Base-by-base conservation (phyloP, 2,888 invertebrate genomes). In the Schrankia costaestrigalis region DNA sequence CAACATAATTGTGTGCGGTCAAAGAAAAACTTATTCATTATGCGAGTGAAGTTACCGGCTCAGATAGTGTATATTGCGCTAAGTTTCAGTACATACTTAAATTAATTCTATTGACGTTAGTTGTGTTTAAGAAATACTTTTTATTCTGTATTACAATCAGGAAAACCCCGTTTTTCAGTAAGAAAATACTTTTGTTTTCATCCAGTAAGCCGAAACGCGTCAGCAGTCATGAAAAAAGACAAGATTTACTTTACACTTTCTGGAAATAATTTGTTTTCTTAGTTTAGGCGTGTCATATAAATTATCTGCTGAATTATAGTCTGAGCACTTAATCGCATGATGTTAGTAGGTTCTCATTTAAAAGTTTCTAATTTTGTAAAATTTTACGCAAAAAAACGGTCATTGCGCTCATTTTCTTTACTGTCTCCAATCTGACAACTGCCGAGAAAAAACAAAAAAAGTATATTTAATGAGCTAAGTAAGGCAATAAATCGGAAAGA, bases 271-370 rank as follows among this genome's bases (percentile, higher is more conserved):
- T 51, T 55, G 26, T 56, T 63, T 56, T 63, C 46, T 63, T 46
- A 41, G 31, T 54, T 61, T 52, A 59, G 57, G 60, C 64, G 55
- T n/a, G n/a, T 59, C 37, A 37, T 41, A 72, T 71, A 74, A 76
- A 77, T 74, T 59, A 29, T 23, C 32, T 41, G 71, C 49, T 73
- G 68, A 72, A 65, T 69, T 66, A 68, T 66, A 62, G 52, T 55
- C 46, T 54, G 45, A 52, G 46, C 56, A 54, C 52, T 71, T 73
- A 72, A 74, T 74, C 66, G 61, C 49, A 58, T 67, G 63, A 55
- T 67, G 64, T 53, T 45, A 44, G 9, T 64, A 56, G 67, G 65
- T 53, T 45, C 43, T 50, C 56, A 59, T 66, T 65, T 62, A 46
- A 51, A 40, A 57, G 37, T 49, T 52, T 65, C 67, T 68, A 66